A percentile compares a stretch with the other conserved stretches of the same genome.
Evolutionary conservation across 2,888 invertebrate genomes (phyloP).

Genomic region (Cataglyphis cursor): DNA sequence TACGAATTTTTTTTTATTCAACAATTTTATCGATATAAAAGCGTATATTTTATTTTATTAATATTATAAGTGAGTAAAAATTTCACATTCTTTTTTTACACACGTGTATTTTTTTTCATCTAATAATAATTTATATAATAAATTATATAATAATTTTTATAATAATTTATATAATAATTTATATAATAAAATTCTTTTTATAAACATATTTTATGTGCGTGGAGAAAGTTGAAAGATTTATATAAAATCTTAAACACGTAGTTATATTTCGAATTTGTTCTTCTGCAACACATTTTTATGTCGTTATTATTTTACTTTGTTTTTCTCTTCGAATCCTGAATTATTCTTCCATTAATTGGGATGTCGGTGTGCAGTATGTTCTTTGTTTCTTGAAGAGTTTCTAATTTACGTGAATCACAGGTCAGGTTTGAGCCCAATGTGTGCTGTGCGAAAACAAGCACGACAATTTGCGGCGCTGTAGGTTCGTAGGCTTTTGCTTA

Average conservation of each 20-base stretch:
- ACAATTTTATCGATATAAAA: background rate
- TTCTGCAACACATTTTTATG: background rate
- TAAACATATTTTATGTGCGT: background rate
- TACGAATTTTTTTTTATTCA: background rate
- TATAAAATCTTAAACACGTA: background rate
- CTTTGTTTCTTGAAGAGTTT: constrained; percentile 27
- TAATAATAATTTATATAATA: background rate
- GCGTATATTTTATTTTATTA: background rate
- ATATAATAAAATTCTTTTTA: too few relatives aligned
- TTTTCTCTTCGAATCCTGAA: background rate
- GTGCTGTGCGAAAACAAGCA: constrained; percentile 44
- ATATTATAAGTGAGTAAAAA: background rate
- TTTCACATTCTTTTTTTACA: background rate
- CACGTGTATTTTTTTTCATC: background rate
- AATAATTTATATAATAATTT: too few relatives aligned
- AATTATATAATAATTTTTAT: too few relatives aligned
- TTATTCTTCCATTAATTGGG: background rate
- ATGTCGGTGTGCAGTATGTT: background rate
- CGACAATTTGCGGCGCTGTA: constrained; percentile 32
- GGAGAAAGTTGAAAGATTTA: background rate
- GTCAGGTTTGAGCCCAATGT: constrained; percentile 2
- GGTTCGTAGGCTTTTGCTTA: constrained; percentile 39
- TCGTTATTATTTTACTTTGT: background rate
- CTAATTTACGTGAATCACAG: constrained; percentile 42
- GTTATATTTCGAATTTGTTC: background rate